Base-by-base conservation (phyloP, 2,888 invertebrate genomes). In the Troides helena region DNA sequence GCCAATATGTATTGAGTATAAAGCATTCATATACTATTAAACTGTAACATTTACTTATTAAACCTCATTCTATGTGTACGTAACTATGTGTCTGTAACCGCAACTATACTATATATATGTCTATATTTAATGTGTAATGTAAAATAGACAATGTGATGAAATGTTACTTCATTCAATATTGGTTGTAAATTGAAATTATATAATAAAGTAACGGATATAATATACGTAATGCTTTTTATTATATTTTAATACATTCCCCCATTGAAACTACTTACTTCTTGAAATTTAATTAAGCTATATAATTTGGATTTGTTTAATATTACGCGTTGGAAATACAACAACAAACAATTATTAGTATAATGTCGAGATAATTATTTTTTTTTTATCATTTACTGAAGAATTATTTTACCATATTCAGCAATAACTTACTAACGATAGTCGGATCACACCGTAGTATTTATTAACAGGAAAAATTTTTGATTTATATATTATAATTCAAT, bases 121-220 rank as follows among this genome's bases (percentile, higher is more conserved):
- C 78, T 85, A 79, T 84, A 79, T 79, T 82, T 79, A 70, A 73
- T 82, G 80, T 85, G 84, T 90, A 87, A 84, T 85, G 84, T 88
- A 88, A 79, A 17, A 18, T 50, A 50, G 77, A 82, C 86, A 85
- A 86, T 83, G 87, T 88, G 87, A 90, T 88, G 85, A 85, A 83
- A 88, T 81, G 89, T 90, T 89, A 89, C 89, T 87, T 86, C 88
- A 87, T 91, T 88, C 86, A 84, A 86, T 88, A 89, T 84, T 87
- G 91, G 90, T 91, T 92, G 90, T 91, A 90, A 89, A 90, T 88
- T 90, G 84, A 89, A 89, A 89, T 89, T 87, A 89, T 90, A 85
- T 89, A 92, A 92, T 91, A 92, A 92, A 92, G 89, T 91, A 91
- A 90, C 64, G 68, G 30, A 68, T 60, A 65, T 61, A 30, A 64